Conservation (phyloP, 2,797 vertebrate species). For the Menidia menidia region DNA sequence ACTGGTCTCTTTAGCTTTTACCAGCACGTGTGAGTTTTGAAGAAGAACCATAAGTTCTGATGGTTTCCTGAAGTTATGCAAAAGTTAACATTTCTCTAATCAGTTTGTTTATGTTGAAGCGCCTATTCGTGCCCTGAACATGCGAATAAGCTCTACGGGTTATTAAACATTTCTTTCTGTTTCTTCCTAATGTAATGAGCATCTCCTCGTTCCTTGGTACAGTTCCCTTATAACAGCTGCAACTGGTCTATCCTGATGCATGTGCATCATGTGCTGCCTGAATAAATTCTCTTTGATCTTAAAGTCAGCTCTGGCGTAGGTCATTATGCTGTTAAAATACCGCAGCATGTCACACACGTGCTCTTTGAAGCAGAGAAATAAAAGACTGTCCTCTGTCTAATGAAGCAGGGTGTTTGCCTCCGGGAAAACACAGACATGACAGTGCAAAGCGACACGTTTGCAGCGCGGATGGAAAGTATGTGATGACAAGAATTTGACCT, state of each 20-base stretch:
- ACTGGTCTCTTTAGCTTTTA: too few relatives aligned
- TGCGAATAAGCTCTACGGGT: too few relatives aligned
- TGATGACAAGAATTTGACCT: constrained; percentile 38
- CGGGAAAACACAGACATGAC: constrained; percentile 15
- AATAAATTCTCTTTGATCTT: not conserved
- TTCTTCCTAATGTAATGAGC: not conserved
- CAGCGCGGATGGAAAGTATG: constrained; percentile 37
- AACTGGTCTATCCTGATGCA: not conserved
- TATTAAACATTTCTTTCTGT: not conserved
- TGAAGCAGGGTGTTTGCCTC: constrained; percentile 3
- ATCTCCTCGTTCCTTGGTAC: not conserved
- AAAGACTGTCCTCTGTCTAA: constrained; percentile 11
- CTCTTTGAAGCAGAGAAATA: not conserved
- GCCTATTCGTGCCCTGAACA: too few relatives aligned
- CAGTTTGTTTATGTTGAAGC: not conserved
- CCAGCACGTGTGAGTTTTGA: too few relatives aligned
- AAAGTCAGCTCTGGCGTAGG: constrained; percentile 3
- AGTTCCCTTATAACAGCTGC: not conserved
- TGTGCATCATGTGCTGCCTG: not conserved
- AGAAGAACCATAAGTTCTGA: not conserved
- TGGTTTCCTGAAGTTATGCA: not conserved
- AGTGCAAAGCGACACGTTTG: constrained; percentile 20
- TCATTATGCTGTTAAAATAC: constrained; percentile 10
- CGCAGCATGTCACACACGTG: constrained; percentile 13
- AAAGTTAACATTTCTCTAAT: not conserved